Conservation (phyloP, 2,888 invertebrate genomes). For the Mechanitis mazaeus region DNA sequence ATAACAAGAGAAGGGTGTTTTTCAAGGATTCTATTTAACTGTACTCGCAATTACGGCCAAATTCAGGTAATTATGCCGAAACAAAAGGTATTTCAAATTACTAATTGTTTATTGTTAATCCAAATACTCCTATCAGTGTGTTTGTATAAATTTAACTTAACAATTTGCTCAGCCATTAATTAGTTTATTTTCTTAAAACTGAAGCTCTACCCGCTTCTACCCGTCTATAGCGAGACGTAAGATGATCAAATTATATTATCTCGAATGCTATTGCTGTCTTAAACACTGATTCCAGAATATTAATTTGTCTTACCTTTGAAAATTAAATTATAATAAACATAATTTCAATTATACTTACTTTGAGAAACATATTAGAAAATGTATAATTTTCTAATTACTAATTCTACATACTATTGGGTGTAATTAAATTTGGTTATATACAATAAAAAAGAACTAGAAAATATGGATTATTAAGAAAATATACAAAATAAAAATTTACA, state of each 20-base stretch:
- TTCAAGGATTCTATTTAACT: background rate
- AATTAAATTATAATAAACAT: too few relatives aligned
- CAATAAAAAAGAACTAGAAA: too few relatives aligned
- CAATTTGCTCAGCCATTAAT: background rate
- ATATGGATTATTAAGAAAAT: too few relatives aligned
- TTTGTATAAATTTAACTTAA: conserved; percentile 1
- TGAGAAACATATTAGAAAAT: too few relatives aligned
- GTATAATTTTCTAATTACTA: too few relatives aligned
- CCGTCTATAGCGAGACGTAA: background rate
- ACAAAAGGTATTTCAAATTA: background rate
- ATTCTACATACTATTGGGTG: too few relatives aligned
- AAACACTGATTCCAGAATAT: too few relatives aligned
- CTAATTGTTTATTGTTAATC: conserved; percentile 5
- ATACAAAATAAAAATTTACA: too few relatives aligned
- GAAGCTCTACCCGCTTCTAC: background rate
- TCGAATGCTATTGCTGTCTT: background rate
- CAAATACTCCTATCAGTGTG: conserved; percentile 2
- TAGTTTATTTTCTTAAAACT: background rate
- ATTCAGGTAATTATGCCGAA: background rate
- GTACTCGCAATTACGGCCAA: background rate
- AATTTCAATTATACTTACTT: too few relatives aligned
- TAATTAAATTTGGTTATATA: too few relatives aligned
- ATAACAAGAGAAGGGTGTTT: too few relatives aligned
- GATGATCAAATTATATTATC: background rate
- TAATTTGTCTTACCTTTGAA: too few relatives aligned